Percentiles rank a stretch among this genome's conserved stretches.
phyloP scores from a whole-genome alignment of 2,888 invertebrate genomes.

The Ptychoptera contaminata region DNA sequence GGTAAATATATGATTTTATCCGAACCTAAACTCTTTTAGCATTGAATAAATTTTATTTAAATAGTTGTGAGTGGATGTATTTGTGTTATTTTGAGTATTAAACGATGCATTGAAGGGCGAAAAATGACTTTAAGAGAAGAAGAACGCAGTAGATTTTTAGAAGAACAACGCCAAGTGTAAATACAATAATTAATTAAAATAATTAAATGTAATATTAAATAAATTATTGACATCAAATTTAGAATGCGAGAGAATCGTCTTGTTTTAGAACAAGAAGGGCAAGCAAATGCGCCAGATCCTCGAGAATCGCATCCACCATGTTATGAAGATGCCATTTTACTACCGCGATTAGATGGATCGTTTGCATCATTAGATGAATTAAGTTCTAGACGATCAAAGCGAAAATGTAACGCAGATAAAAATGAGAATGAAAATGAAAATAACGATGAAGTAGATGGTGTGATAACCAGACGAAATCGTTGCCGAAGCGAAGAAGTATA shows the following conservation, averaged over 20 bases:
- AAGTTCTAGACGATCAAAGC: conserved; percentile 31
- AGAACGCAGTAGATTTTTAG: conserved; percentile 33
- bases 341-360: conserved; percentile 51
- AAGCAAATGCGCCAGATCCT: conserved; percentile 48
- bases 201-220: neutral
- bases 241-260: conserved; percentile 35
- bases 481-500: conserved; percentile 25
- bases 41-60: neutral
- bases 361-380: conserved; percentile 35
- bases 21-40: conserved; percentile 28
- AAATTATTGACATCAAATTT: neutral
- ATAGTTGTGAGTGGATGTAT: conserved; percentile 15
- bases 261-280: conserved; percentile 36
- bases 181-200: too few relatives aligned
- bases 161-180: conserved; percentile 26
- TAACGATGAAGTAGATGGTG: conserved; percentile 16
- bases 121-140: conserved; percentile 25
- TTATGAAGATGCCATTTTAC: conserved; percentile 59
- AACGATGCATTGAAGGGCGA: conserved; percentile 38
- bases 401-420: conserved; percentile 20
- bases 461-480: conserved; percentile 18
- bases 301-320: conserved; percentile 57
- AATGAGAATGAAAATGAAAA: conserved; percentile 12
- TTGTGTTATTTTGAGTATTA: conserved; percentile 16
- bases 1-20: too few relatives aligned